Base-by-base conservation (phyloP, 2,888 invertebrate genomes). In the Lepeophtheirus nordmannii region DNA sequence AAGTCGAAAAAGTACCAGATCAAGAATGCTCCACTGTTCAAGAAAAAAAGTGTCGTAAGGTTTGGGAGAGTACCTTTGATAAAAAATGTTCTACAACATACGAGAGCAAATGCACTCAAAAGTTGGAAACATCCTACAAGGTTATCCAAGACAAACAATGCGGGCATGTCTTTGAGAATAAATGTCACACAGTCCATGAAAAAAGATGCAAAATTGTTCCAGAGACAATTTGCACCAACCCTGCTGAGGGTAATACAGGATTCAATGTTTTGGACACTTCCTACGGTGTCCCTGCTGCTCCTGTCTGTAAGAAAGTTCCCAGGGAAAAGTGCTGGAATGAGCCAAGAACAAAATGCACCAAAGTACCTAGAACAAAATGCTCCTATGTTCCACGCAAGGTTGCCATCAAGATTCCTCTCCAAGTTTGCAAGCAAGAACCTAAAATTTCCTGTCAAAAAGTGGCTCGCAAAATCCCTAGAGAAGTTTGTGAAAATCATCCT, bases 261-360 rank as follows among this genome's bases (percentile, higher is more conserved):
- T 23, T 20, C 17, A 56, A 56, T 30, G n/a, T 30, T 23, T 10
- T 62, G 14, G 39, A 62, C 9, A 41, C 39, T 10, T 10, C 53
- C 7, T 66, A 66, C 23, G 66, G 66, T 9, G 53, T 40, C 14
- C 66, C 66, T n/a, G 3, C 22, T 12, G 59, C 60, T 30, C 65
- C 65, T 10, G 14, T 30, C 12, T 63, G 63, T 17, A 20, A 38
- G 23, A 17, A 63, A 56, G 63, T 63, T n/a, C 10, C 20, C n/a
- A 17, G 46, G 1, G 38, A 66, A 30, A 20, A 22, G 23, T 66
- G 66, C 59, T 17, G 23, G 59, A 20, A 60, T 30, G 66, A 58
- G n/a, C 38, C 59, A 20, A 9, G 40, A 9, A 30, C 20, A 1
- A 17, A 20, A 10, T 66, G 66, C 37, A 23, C 17, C 17, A 12